Evolutionary conservation across 2,888 invertebrate genomes (phyloP).

Genomic region (Callinectes sapidus): DNA sequence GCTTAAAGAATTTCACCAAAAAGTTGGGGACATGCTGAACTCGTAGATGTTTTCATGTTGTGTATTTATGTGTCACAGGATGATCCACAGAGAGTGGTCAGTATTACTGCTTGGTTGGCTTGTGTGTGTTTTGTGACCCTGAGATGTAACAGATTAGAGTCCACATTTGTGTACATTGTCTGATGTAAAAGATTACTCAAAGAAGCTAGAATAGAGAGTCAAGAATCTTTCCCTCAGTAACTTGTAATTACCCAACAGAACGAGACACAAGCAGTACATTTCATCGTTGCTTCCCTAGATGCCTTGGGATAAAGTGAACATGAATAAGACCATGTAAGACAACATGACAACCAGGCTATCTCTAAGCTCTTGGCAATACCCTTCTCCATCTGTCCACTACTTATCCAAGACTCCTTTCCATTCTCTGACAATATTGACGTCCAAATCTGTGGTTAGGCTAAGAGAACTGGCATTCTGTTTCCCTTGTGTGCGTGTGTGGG

Average conservation of each 20-base stretch:
- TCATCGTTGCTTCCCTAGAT: background rate
- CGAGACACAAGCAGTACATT: background rate
- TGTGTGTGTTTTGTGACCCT: background rate
- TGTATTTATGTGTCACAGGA: background rate
- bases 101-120: background rate
- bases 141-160: background rate
- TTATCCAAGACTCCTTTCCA: background rate
- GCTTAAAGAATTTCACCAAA: constrained; percentile 16
- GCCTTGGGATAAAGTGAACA: background rate
- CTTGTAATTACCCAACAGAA: background rate
- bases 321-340: background rate
- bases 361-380: background rate
- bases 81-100: background rate
- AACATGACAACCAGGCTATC: background rate
- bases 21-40: constrained; percentile 37
- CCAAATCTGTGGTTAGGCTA: background rate
- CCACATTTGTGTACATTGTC: background rate
- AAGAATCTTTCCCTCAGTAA: background rate
- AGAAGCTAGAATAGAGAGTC: background rate
- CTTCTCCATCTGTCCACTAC: background rate
- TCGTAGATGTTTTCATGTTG: background rate
- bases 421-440: background rate
- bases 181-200: background rate
- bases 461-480: no score
- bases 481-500: no score